These are phyloP conservation scores for Acrobasis repandana DNA, from an alignment of 2,888 invertebrate species.

Conservation along the genomic window DNA sequence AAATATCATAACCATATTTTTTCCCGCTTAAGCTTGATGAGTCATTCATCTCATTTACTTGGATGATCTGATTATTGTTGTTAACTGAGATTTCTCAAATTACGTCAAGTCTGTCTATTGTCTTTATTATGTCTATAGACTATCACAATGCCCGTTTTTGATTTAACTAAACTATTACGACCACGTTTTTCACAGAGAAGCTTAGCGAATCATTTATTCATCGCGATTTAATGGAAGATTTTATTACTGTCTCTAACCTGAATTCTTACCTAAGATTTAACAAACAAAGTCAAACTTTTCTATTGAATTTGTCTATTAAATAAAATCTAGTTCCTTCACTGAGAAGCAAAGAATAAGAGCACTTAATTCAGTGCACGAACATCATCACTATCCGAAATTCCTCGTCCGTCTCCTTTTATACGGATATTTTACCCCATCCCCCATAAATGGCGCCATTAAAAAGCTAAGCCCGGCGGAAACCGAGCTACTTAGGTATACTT, in stretches of 20 bases:
- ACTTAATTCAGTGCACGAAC: slow-evolving; percentile 53
- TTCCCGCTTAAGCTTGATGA: neutral
- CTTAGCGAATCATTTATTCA: neutral
- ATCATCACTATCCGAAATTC: slow-evolving; percentile 58
- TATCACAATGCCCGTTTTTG: neutral
- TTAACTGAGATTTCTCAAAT: neutral
- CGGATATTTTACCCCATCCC: slow-evolving; percentile 62
- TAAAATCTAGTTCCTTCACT: neutral
- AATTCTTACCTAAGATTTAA: neutral
- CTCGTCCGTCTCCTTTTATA: slow-evolving; percentile 59
- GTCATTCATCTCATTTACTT: neutral
- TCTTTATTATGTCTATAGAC: neutral
- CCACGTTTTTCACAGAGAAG: neutral
- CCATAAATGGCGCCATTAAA: slow-evolving; percentile 74
- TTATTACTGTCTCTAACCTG: neutral
- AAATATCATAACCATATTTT: slow-evolving; percentile 25
- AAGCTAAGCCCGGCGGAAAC: slow-evolving; percentile 63
- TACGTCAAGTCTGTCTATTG: neutral
- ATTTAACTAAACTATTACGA: neutral
- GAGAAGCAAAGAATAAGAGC: slow-evolving; percentile 18
- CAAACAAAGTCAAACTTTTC: neutral
- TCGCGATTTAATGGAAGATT: neutral
- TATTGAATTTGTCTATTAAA: neutral
- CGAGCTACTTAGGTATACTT: slow-evolving; percentile 73
- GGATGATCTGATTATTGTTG: slow-evolving; percentile 4